Conservation (phyloP, 2,888 invertebrate species). For the Sclerodermus sp. region DNA sequence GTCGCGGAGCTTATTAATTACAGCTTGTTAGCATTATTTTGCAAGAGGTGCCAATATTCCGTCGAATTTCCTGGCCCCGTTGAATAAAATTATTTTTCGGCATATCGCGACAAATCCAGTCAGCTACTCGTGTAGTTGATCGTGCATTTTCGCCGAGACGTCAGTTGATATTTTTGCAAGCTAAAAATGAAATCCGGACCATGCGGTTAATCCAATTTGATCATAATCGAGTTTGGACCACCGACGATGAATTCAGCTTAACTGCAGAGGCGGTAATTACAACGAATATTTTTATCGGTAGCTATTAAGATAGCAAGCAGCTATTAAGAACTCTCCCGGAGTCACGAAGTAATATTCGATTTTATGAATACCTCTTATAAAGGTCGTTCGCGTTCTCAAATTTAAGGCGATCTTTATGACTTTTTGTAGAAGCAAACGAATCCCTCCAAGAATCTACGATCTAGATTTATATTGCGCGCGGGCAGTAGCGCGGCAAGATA, state of each 20-base stretch:
- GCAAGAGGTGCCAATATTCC: no score
- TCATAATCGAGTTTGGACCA: background rate
- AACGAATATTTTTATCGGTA: constrained; percentile 23
- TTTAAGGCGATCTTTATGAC: no score
- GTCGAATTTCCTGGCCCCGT: no score
- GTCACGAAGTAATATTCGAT: background rate
- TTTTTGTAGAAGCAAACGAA: no score
- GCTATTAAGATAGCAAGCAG: constrained; percentile 23
- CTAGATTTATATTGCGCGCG: no score
- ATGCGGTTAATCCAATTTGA: background rate
- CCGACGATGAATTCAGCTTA: constrained; percentile 5
- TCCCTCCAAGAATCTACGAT: no score
- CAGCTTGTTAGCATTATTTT: no score
- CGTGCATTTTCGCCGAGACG: background rate
- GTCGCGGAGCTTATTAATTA: no score
- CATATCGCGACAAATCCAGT: no score
- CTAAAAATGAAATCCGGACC: background rate
- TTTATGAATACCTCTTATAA: background rate
- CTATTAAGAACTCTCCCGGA: background rate
- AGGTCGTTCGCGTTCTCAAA: no score
- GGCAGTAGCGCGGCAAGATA: no score
- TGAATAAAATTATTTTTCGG: no score
- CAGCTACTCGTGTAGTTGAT: background rate
- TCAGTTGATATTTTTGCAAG: background rate
- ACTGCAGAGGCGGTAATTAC: constrained; percentile 5